Evolutionary conservation across 2,888 invertebrate genomes (phyloP).

Genomic region (Coremacera marginata): DNA sequence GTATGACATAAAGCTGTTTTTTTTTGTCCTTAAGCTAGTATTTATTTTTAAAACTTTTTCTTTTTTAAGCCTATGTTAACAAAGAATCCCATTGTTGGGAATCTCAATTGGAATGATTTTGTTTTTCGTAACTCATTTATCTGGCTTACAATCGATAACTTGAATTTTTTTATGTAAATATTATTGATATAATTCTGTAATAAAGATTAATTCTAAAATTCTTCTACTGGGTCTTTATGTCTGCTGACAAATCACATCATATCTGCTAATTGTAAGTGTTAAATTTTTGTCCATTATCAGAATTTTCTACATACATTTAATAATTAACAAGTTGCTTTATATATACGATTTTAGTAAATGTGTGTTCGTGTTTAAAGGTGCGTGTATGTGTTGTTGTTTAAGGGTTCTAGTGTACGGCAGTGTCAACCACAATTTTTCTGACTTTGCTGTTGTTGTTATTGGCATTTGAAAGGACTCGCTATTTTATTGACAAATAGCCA

Average conservation of each 20-base stretch:
- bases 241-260: background rate
- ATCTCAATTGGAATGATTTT: no score
- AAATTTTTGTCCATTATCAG: background rate
- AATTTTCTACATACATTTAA: background rate
- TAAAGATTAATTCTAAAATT: no score
- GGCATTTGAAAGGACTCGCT: background rate
- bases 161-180: no score
- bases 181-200: no score
- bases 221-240: background rate
- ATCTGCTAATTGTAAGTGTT: background rate
- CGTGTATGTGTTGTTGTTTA: background rate
- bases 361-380: constrained; percentile 2
- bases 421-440: constrained; percentile 22
- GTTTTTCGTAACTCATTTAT: no score
- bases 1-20: no score
- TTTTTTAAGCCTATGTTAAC: no score
- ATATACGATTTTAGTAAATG: background rate
- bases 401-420: constrained; percentile 21
- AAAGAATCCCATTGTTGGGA: no score
- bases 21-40: no score
- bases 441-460: background rate
- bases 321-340: background rate
- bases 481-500: background rate
- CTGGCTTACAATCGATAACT: no score
- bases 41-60: no score